phyloP scores from a whole-genome alignment of 2,888 invertebrate genomes.

The Amiota communis region DNA sequence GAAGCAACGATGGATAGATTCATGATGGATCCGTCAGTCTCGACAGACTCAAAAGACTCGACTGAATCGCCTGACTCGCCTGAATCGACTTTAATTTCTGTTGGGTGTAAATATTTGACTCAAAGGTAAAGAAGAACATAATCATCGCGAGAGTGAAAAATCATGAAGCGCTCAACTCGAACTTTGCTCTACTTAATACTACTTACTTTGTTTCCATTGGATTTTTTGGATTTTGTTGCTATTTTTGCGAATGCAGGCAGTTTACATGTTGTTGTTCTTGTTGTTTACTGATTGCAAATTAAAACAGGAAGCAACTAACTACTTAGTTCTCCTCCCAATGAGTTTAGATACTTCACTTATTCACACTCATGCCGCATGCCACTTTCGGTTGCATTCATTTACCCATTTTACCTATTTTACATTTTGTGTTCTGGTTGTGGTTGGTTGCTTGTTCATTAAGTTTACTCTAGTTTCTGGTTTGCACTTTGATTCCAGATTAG shows the following conservation, averaged over 20 bases:
- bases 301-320: conserved; percentile 36
- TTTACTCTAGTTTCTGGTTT: not conserved
- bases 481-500: not conserved
- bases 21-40: no score
- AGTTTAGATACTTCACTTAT: not conserved
- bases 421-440: not conserved
- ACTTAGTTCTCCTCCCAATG: not conserved
- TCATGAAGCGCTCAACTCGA: conserved; percentile 1
- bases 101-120: conserved; percentile 45
- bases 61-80: not conserved
- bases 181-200: conserved; percentile 45
- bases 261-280: conserved; percentile 2
- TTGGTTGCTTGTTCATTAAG: not conserved
- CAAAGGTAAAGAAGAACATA: conserved; percentile 37
- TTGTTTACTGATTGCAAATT: conserved; percentile 35
- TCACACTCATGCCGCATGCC: conserved; percentile 4
- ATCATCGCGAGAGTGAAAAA: not conserved
- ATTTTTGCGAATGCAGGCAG: conserved; percentile 23
- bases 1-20: no score
- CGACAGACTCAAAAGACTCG: no score
- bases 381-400: conserved; percentile 23
- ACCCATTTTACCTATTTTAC: not conserved
- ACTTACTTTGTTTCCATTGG: conserved; percentile 35
- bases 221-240: conserved; percentile 16
- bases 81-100: not conserved